Percentiles rank a stretch among this genome's conserved stretches.
Conservation (phyloP, 2,888 invertebrate genomes). For the Ernsta delagoae region DNA sequence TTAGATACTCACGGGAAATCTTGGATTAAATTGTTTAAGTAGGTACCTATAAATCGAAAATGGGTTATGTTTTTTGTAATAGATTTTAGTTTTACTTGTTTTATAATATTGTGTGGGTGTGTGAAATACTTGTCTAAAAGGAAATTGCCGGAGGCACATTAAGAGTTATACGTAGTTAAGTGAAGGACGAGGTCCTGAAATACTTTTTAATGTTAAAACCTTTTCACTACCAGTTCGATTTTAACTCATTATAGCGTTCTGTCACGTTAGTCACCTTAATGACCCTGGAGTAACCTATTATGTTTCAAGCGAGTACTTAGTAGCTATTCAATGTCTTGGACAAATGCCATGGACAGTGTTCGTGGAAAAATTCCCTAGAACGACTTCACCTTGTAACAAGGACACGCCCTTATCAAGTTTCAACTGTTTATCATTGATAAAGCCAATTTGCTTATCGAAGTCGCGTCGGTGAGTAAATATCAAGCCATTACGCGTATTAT, state of each 20-base stretch:
- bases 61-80: not conserved
- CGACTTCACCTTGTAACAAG: slow-evolving; percentile 21
- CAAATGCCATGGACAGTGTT: not conserved
- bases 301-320: no score
- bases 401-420: slow-evolving; percentile 52
- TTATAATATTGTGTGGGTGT: not conserved
- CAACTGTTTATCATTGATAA: slow-evolving; percentile 65
- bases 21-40: not conserved
- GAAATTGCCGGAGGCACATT: no score
- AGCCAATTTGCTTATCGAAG: slow-evolving; percentile 57
- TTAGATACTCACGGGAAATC: not conserved
- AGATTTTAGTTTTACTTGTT: not conserved
- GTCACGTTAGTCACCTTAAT: no score
- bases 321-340: not conserved
- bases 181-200: no score
- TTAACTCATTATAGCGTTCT: no score
- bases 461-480: slow-evolving; percentile 62
- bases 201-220: no score
- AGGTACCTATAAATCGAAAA: no score
- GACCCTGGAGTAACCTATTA: no score
- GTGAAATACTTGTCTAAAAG: no score
- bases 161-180: no score
- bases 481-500: slow-evolving; percentile 68
- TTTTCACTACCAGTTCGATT: no score
- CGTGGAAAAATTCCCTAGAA: slow-evolving; percentile 3